Conservation (phyloP, 2,113 vertebrate species). For the Rhea americana region DNA sequence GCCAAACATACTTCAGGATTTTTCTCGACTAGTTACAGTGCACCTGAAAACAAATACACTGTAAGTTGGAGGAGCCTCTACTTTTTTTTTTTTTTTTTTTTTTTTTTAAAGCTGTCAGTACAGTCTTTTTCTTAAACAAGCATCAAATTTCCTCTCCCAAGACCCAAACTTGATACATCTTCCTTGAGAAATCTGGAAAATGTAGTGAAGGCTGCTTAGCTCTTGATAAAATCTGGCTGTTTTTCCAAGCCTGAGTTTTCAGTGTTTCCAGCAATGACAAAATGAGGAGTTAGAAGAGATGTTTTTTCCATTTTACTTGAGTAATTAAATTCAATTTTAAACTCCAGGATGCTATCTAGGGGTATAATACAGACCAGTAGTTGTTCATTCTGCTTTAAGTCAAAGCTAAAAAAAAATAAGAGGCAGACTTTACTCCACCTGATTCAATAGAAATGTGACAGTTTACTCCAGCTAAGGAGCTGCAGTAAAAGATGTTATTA, state of each 20-base stretch:
- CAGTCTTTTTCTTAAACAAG: neutral
- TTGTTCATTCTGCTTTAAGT: neutral
- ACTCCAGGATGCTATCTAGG: neutral
- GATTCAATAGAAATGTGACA: neutral
- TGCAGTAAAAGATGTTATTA: neutral
- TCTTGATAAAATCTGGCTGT: too few species aligned
- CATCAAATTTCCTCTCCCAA: neutral
- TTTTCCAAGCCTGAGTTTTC: too few species aligned
- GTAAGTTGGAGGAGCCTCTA: neutral
- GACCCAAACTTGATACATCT: too few species aligned
- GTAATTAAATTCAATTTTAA: too few species aligned
- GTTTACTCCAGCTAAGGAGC: neutral
- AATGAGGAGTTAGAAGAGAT: too few species aligned
- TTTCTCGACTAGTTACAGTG: conserved; percentile 73
- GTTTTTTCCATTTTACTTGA: too few species aligned
- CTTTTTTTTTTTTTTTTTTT: neutral
- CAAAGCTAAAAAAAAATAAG: conserved; percentile 23
- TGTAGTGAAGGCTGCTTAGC: too few species aligned
- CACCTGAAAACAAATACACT: conserved; percentile 30
- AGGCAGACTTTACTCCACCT: neutral
- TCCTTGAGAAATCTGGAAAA: too few species aligned
- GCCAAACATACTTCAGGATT: conserved; percentile 79
- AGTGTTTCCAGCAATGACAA: too few species aligned
- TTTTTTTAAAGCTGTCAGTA: too few species aligned
- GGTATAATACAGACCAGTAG: neutral